Percentiles rank a stretch among this genome's conserved stretches.
Conservation (phyloP, 2,888 invertebrate genomes). For the Malacosoma neustria region DNA sequence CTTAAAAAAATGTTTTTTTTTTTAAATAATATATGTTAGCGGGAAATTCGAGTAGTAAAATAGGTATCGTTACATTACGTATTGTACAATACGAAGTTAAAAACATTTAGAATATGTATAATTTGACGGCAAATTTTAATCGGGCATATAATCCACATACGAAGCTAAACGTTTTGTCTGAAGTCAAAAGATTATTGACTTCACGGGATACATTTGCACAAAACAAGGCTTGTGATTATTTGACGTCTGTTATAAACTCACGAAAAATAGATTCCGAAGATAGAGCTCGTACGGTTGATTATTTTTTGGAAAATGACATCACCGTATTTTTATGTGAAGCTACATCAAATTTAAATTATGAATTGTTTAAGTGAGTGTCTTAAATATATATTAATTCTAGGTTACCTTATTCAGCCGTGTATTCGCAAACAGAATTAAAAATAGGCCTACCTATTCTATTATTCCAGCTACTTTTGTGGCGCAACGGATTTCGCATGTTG, state of each 20-base stretch:
- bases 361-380: constrained; percentile 43
- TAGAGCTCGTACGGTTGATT: constrained; percentile 39
- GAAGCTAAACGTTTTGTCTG: constrained; percentile 50
- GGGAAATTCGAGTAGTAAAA: too few species aligned
- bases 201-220: constrained; percentile 52
- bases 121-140: constrained; percentile 32
- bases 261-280: constrained; percentile 41
- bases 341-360: constrained; percentile 55
- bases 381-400: not conserved
- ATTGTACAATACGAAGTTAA: too few species aligned
- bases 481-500: too few species aligned
- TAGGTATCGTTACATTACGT: too few species aligned
- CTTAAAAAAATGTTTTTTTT: too few species aligned
- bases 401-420: too few species aligned
- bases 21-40: too few species aligned
- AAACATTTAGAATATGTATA: not conserved
- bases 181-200: constrained; percentile 55
- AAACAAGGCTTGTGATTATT: constrained; percentile 55
- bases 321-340: constrained; percentile 62
- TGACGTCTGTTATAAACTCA: constrained; percentile 48
- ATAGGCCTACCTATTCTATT: too few species aligned
- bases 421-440: too few species aligned
- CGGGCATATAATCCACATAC: constrained; percentile 56
- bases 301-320: constrained; percentile 57
- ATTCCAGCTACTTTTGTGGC: too few species aligned